Evolutionary conservation across 2,113 vertebrate genomes (phyloP), one percentile per base, ranked within the genome.

Genomic region (Siniperca chuatsi): DNA sequence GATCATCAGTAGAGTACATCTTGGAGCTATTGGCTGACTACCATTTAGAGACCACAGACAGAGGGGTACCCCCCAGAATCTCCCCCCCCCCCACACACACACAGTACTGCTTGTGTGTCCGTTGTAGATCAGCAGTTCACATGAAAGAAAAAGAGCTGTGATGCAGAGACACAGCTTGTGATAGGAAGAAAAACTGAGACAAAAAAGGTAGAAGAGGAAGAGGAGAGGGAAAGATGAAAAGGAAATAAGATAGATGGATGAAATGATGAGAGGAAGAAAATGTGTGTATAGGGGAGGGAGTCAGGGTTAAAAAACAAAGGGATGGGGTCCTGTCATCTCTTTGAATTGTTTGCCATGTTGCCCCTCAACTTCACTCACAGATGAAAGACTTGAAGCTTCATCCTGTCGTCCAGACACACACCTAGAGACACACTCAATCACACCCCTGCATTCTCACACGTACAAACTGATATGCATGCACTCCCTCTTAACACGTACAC

Each of bases 21-120:
- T 94, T 95, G 93, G 86, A 95, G 80, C 57, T 70, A 93, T 92
- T 91, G 92, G 79, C 82, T 81, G 82, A 76, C 87, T 91, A 55
- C 82, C 64, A 70, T 89, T 90, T 80, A 73, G 68, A 86, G 88
- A 92, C 78, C 42, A 60, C 88, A 79, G 76, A 72, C 64, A 76
- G 75, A 50, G 88, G 68, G 77, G 65, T 85, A 73, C 75, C 78
- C 85, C 64, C 46, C 76, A 74, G 79, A 83, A 62, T 60, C 25
- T 44, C 44, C 55, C 76, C 54, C 85, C 73, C 70, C 74, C 75
- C 64, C 18, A 66, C 71, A 68, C 65, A 72, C 42, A 69, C 44
- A 78, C 37, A 86, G 44, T 55, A 37, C 87, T 72, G 62, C 76
- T 86, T 80, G 86, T 84, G 73, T 66, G 10, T 78, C 68, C 5